Conservation (phyloP, 2,888 invertebrate species). For the Drosophila borborema region DNA sequence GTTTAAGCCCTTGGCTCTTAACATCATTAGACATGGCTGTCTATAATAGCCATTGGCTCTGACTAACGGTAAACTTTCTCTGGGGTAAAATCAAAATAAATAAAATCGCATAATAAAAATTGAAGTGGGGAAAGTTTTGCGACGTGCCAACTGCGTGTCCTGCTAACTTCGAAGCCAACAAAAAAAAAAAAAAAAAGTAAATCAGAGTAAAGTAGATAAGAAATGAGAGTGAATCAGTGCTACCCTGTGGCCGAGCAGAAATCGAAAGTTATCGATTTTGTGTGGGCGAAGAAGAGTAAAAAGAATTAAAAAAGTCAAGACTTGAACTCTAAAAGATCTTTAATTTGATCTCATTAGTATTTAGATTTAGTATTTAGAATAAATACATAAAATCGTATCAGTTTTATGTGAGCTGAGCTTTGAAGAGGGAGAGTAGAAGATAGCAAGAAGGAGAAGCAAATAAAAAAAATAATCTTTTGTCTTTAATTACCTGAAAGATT, state of each 20-base stretch:
- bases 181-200: constrained; percentile 5
- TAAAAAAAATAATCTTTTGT: too few species aligned
- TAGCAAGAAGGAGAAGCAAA: rapidly evolving
- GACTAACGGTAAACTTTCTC: constrained; percentile 56
- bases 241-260: background rate
- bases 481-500: too few species aligned
- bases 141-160: constrained; percentile 72
- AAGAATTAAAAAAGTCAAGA: too few species aligned
- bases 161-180: constrained; percentile 39
- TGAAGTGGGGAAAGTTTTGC: constrained; percentile 68
- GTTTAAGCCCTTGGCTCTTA: constrained; percentile 71
- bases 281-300: background rate
- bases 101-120: constrained; percentile 79
- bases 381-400: background rate
- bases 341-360: background rate
- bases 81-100: constrained; percentile 71
- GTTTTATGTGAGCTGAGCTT: too few species aligned
- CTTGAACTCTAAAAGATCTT: too few species aligned
- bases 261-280: background rate
- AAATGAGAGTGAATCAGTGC: background rate
- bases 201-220: background rate
- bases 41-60: constrained; percentile 22
- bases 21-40: constrained; percentile 68
- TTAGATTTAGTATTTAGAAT: too few species aligned
- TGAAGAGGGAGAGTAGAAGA: background rate